Evolutionary conservation across 2,113 vertebrate species (phyloP).

Genomic region (Butorides virescens): DNA sequence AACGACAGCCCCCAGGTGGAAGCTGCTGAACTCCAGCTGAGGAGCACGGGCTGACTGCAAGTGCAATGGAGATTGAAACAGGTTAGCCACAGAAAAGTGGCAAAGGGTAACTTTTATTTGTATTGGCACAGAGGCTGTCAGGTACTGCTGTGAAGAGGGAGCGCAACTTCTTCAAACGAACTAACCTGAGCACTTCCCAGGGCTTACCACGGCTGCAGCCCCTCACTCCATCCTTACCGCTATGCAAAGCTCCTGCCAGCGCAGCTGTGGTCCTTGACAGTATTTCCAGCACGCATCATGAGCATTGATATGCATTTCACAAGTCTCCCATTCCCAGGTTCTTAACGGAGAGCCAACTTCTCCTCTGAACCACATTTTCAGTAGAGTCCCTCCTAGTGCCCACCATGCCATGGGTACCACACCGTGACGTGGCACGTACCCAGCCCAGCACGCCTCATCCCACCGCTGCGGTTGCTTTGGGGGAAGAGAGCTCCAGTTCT

Average conservation of each 20-base stretch:
- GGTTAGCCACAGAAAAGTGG: neutral
- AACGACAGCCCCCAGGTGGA: neutral
- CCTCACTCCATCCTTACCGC: neutral
- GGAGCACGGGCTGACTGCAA: neutral
- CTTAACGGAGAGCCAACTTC: neutral
- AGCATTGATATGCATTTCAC: neutral
- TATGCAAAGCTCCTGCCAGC: neutral
- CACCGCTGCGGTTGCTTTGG: neutral
- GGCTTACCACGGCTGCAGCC: neutral
- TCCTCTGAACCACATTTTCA: neutral
- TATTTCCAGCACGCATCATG: neutral
- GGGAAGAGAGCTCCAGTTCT: neutral
- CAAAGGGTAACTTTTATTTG: neutral
- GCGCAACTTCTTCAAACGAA: neutral
- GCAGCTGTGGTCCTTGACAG: neutral
- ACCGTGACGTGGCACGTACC: accelerated
- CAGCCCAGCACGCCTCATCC: neutral
- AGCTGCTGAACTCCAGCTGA: neutral
- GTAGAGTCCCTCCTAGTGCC: neutral
- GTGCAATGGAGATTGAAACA: neutral
- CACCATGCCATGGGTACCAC: accelerated
- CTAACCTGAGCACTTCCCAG: neutral
- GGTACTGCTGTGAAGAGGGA: neutral
- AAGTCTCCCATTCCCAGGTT: neutral
- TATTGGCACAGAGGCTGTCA: neutral